phyloP scores from a whole-genome alignment of 2,797 vertebrate genomes.

The Rhinichthys osculus region DNA sequence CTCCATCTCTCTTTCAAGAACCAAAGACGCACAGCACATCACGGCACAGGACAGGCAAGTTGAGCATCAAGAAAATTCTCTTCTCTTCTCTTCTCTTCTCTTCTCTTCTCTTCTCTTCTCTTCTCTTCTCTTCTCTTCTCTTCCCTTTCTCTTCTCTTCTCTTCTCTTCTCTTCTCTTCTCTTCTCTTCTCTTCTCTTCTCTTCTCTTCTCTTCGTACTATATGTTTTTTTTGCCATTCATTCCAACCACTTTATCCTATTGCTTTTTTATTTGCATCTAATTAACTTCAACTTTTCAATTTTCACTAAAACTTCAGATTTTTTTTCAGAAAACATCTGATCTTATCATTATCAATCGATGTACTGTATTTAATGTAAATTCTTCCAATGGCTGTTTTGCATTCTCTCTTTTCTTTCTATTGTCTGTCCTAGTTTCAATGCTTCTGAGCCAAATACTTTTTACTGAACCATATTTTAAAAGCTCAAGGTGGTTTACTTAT shows the following conservation, averaged over 20 bases:
- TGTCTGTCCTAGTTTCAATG: too few species aligned
- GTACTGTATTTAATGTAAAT: background rate
- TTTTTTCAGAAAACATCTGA: background rate
- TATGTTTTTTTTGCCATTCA: too few species aligned
- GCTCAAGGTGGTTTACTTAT: background rate
- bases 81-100: background rate
- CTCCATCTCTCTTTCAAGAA: constrained; percentile 33
- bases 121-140: constrained; percentile 20
- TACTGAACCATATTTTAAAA: background rate
- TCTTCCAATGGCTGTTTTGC: background rate
- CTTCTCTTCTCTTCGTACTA: too few species aligned
- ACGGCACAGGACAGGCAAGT: constrained; percentile 42
- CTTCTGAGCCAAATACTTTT: background rate
- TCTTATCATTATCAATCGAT: background rate
- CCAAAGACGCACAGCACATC: constrained; percentile 25
- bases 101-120: constrained; percentile 23
- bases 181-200: background rate
- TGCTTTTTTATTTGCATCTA: background rate
- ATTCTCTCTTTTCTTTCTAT: background rate
- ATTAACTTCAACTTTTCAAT: background rate
- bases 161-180: background rate
- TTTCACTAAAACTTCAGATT: background rate
- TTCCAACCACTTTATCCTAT: background rate
- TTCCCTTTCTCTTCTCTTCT: background rate
- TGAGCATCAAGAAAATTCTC: constrained; percentile 6